Evolutionary conservation across 2,888 invertebrate species (phyloP), one percentile per base, ranked within the genome.

Genomic region (Sphecodes monilicornis): DNA sequence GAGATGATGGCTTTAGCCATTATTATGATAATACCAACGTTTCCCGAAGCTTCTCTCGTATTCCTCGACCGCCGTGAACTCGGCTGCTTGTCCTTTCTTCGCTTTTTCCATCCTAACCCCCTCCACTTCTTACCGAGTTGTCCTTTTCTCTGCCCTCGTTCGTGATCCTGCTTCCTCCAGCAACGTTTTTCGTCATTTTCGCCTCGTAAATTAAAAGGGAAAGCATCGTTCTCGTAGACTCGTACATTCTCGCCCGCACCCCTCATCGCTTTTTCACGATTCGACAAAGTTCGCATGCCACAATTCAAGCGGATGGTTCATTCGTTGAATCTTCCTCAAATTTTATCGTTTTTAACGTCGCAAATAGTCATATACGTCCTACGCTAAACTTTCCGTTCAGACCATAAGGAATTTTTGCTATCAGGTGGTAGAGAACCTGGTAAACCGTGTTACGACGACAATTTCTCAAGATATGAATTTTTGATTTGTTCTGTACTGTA

Each of bases 21-120:
- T 93, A 92, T 93, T 92, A 92, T 92, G 92, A 93, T 92, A 92
- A 92, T 92, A 92, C 90, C 87, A 75, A 87, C 90, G 86, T 90
- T 93, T 89, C 88, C 82, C 80, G 87, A 89, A 89, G 88, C 88
- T 85, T 90, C 89, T 88, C 90, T 86, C 83, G 88, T 84, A 86
- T 80, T 80, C 89, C 83, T 87, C 89, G 84, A 84, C 87, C 80
- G 84, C 84, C 87, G 64, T 81, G 86, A 46, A 86, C 84, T 90
- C 84, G 84, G 85, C 83, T 90, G 84, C 83, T 84, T 86, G 76
- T 81, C 82, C 88, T 78, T 76, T 85, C 76, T 77, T 72, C 77
- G 60, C 50, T 77, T 41, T 66, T 60, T 54, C 73, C 18, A n/a
- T n/a, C n/a, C n/a, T n/a, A 46, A n/a, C n/a, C n/a, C 41, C 54